Conservation (phyloP, 2,888 invertebrate genomes). For the Lottia gigantea region DNA sequence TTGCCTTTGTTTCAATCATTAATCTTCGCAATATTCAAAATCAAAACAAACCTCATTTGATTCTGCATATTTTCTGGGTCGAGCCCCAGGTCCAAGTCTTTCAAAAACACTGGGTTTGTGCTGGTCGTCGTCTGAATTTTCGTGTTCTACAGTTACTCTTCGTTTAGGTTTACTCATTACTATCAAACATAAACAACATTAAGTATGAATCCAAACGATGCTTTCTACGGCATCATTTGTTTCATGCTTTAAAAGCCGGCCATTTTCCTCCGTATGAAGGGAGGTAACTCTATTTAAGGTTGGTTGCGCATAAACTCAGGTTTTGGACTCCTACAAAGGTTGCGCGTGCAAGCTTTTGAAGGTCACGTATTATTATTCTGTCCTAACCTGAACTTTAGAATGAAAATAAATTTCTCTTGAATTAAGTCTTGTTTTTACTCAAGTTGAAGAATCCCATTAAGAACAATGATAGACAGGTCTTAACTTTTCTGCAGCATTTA, state of each 20-base stretch:
- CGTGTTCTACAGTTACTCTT: constrained; percentile 58
- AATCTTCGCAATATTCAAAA: neutral
- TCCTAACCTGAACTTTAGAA: too few species aligned
- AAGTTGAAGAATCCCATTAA: too few species aligned
- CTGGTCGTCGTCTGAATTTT: constrained; percentile 45
- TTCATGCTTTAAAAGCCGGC: constrained; percentile 8
- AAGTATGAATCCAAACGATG: constrained; percentile 8
- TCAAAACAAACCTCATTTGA: constrained; percentile 9
- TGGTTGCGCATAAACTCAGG: too few species aligned
- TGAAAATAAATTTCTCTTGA: too few species aligned
- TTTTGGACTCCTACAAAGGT: too few species aligned
- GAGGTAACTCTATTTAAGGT: neutral
- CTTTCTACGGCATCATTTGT: constrained; percentile 5
- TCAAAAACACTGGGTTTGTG: constrained; percentile 62
- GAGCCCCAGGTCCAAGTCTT: constrained; percentile 55
- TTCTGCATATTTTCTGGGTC: constrained; percentile 35
- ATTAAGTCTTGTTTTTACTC: too few species aligned
- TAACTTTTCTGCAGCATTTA: too few species aligned
- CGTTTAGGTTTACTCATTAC: constrained; percentile 56
- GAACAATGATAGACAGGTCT: too few species aligned
- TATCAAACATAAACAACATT: neutral
- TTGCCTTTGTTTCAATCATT: too few species aligned
- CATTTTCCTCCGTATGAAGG: constrained; percentile 2
- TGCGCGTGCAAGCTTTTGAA: too few species aligned
- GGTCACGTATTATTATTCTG: too few species aligned